Evolutionary conservation across 2,888 invertebrate genomes (phyloP), one percentile per base, ranked within the genome.

Genomic region (Rhorus exstirpatorius): DNA sequence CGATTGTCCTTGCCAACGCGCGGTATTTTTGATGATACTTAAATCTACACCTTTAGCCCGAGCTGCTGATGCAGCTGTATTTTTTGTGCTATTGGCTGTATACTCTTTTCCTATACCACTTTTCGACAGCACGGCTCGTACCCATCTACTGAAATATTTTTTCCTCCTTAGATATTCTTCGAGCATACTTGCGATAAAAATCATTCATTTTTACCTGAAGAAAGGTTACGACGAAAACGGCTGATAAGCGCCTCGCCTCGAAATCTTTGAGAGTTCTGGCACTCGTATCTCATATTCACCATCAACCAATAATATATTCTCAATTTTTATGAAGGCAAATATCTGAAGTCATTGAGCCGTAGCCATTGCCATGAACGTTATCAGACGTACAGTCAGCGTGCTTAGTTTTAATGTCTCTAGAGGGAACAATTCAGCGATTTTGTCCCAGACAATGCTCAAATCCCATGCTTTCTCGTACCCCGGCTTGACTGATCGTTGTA

Each of bases 291-390:
- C 49, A 3, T 82, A 76, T 60, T 60, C 74, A 53, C 44, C 26
- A 10, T 12, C 14, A 8, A 49, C 41, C 67, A 19, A 17, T 6
- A 55, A 44, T 35, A 83, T 71, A 60, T 83, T 78, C 19, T 84
- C 46, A 19, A 63, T 77, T 31, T 60, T 77, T 53, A 77, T 82
- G 7, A 79, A 24, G 0, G 81, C 55, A 10, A 71, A 38, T 19
- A 76, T 81, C 58, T 84, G 81, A 24, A 81, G 65, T 17, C 67
- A 3, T 14, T 83, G 81, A n/a, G 83, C 81, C 4, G 81, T 81
- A 14, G 75, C 71, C 41, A 81, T 17, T 12, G 79, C 79, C 60
- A 81, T 49, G n/a, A 83, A 41, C 14, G 67, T 63, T 38, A 74
- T 19, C 4, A 83, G 31, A 31, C 31, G 31, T 31, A 3, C 31